Conservation (phyloP, 2,797 vertebrate genomes). For the Cyclopterus lumpus region DNA sequence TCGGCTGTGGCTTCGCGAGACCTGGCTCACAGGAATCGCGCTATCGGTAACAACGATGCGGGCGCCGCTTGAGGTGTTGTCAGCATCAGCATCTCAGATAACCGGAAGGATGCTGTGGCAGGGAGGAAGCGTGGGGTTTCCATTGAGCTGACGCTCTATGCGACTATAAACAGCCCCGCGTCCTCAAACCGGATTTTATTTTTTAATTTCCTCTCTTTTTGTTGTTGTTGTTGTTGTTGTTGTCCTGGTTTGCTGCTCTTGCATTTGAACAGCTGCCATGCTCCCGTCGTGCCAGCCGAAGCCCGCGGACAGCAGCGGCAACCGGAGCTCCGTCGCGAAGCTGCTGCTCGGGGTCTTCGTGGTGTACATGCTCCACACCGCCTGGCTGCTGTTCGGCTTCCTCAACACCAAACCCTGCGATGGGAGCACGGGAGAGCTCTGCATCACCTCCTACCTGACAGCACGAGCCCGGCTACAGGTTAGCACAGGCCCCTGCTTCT, state of each 20-base stretch:
- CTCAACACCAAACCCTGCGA: slow-evolving; percentile 92
- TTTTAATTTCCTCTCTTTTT: too few relatives aligned
- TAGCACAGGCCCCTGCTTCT: slow-evolving; percentile 21
- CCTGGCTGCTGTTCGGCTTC: slow-evolving; percentile 95
- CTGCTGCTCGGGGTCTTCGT: slow-evolving; percentile 92
- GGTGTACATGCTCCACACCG: slow-evolving; percentile 93
- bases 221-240: too few relatives aligned
- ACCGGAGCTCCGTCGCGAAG: slow-evolving; percentile 86
- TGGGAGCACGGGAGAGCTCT: slow-evolving; percentile 73
- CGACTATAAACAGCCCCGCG: background rate
- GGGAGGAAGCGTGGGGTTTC: slow-evolving; percentile 45
- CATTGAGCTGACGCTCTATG: slow-evolving; percentile 11
- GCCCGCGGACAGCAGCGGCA: slow-evolving; percentile 61
- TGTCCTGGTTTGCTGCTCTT: too few relatives aligned
- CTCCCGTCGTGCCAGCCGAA: slow-evolving; percentile 82
- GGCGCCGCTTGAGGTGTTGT: background rate
- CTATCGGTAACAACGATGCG: background rate
- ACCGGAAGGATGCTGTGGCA: slow-evolving; percentile 73
- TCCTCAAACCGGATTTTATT: background rate
- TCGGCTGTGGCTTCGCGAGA: background rate
- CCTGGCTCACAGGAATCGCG: background rate
- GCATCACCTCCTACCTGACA: slow-evolving; percentile 90
- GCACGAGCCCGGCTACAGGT: slow-evolving; percentile 91
- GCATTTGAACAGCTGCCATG: slow-evolving; percentile 56
- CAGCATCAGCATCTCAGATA: slow-evolving; percentile 61